Conservation (phyloP, 1,140 invertebrate genomes). For the Habropoda laboriosa region DNA sequence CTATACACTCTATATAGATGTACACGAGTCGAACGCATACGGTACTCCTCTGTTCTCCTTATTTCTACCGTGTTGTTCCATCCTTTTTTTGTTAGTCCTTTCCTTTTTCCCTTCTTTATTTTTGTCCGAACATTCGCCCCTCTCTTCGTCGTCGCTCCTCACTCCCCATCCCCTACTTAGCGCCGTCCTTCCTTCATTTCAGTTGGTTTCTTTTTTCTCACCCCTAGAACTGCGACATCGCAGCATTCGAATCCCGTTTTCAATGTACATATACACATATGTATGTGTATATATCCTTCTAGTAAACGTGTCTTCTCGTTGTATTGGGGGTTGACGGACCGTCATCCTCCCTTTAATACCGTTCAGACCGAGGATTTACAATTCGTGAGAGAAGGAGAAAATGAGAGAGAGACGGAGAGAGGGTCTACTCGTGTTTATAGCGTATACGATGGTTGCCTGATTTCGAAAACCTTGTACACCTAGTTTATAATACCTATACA, state of each 20-base stretch:
- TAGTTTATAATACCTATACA: constrained; percentile 39
- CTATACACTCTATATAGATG: constrained; percentile 37
- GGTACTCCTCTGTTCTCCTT: constrained; percentile 52
- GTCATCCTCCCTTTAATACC: constrained; percentile 48
- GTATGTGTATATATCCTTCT: background rate
- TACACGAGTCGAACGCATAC: constrained; percentile 34
- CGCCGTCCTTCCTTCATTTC: constrained; percentile 20
- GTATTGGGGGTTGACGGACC: constrained; percentile 48
- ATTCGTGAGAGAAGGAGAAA: constrained; percentile 17
- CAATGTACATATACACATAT: background rate
- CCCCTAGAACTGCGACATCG: constrained; percentile 31
- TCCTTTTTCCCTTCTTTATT: constrained; percentile 44
- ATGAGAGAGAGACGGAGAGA: background rate
- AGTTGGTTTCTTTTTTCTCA: constrained; percentile 42
- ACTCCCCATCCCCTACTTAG: constrained; percentile 14
- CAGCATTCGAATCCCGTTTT: constrained; percentile 45
- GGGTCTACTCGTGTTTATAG: constrained; percentile 34
- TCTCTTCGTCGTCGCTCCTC: background rate
- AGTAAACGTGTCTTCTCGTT: constrained; percentile 32
- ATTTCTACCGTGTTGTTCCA: constrained; percentile 47
- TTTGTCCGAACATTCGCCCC: constrained; percentile 29
- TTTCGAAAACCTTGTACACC: constrained; percentile 33
- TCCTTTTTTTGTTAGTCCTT: constrained; percentile 38
- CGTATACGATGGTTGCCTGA: constrained; percentile 39
- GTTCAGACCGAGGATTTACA: constrained; percentile 37